Evolutionary conservation across 2,888 invertebrate species (phyloP).

Genomic region (Lithophane semibrunnea): DNA sequence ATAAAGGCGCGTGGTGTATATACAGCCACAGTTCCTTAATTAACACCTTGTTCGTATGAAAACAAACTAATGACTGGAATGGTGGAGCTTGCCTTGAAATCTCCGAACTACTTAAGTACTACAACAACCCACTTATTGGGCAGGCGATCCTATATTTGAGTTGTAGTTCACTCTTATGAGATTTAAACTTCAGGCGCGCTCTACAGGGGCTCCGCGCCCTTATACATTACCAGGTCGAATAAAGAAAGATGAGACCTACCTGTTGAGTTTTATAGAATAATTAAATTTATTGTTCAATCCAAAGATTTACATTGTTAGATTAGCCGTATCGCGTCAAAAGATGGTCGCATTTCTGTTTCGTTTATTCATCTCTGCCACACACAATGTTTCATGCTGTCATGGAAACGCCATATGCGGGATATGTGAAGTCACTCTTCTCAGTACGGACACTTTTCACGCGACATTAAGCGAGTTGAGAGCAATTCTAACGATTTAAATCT

Average conservation of each 20-base stretch:
- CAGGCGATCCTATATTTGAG: conserved; percentile 14
- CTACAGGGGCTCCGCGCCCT: neutral
- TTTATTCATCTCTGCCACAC: no score
- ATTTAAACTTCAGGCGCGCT: conserved; percentile 26
- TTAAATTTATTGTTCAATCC: no score
- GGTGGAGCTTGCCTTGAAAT: conserved; percentile 11
- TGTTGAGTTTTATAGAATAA: neutral
- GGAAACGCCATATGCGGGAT: no score
- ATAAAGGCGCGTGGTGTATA: neutral
- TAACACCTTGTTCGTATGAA: conserved; percentile 29
- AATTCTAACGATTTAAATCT: no score
- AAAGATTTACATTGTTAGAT: no score
- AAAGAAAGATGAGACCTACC: neutral
- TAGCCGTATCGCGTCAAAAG: no score
- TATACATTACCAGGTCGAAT: neutral
- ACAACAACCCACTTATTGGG: neutral
- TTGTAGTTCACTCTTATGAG: conserved; percentile 12
- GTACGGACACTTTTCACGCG: no score
- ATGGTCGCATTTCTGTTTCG: no score
- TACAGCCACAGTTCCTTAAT: conserved; percentile 11
- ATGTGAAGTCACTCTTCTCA: no score
- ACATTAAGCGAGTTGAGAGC: no score
- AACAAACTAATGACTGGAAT: conserved; percentile 28
- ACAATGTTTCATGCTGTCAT: no score
- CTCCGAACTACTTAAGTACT: neutral